Base-by-base conservation (phyloP, 2,888 invertebrate genomes). In the Limnephilus rhombicus region DNA sequence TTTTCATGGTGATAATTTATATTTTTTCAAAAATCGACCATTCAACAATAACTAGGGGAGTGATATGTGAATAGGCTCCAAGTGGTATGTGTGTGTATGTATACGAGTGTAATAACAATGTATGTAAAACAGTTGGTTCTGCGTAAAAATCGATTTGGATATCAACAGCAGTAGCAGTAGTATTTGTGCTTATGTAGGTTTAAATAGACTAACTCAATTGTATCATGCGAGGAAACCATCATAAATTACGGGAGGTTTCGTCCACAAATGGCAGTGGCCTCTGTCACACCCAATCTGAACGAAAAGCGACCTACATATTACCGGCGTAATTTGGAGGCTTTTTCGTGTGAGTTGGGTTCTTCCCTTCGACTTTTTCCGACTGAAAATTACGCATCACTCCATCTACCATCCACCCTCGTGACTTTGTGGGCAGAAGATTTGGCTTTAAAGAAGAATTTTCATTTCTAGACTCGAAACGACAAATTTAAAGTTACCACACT, bases 281-380 rank as follows among this genome's bases (percentile, higher is more conserved):
- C 18, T 83, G 82, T 34, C 83, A 41, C 34, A 24, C 83, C 83
- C 34, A 83, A 83, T 34, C 83, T 24, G 34, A 37, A 34, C 83
- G 34, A 83, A 37, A 83, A 83, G 37, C 37, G 83, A 83, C 83
- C 83, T 83, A 83, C 15, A 83, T 83, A 34, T 41, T 83, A 41
- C 24, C 83, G 83, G 34, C 24, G 24, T 83, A 83, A 37, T 68
- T 68, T n/a, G 2, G n/a, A 68, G 24, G n/a, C 24, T 68, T 68
- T 68, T 82, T 31, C 34, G 82, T 15, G 82, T 82, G 82, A 82
- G 82, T 82, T 82, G 82, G 82, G 82, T 82, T 82, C 81, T 34
- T 31, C 34, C 31, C 18, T 34, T 34, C 82, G 13, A 34, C 29
- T 31, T 82, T 82, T 82, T 82, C 18, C 31, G 3, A 82, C 18